Base-by-base conservation (phyloP, 2,888 invertebrate species). In the Meiosimyza decipiens region DNA sequence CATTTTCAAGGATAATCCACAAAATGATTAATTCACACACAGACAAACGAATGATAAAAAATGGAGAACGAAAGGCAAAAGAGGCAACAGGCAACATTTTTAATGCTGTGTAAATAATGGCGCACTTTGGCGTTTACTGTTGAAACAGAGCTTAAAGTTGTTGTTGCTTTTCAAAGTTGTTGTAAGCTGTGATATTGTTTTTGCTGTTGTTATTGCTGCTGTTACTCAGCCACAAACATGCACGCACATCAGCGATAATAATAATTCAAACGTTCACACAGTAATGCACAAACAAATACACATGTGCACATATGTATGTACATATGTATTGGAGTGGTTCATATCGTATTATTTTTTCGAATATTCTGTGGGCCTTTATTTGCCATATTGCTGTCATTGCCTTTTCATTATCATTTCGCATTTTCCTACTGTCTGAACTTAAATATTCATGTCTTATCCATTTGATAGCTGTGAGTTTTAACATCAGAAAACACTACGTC, bases 191-290 rank as follows among this genome's bases (percentile, higher is more conserved):
- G 68, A 33, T 67, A 22, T 22, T 49, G 15, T 33, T n/a, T 33
- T n/a, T 60, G 16, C 18, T 49, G 40, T 55, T 66, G 66, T 70
- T 70, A 52, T 62, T 18, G 6, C 51, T 52, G 62, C 62, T 62
- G 51, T 12, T n/a, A 33, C 16, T 67, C 12, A 18, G 51, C 51
- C 33, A 50, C 59, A 33, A 51, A 57, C 63, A 63, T 22, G 63
- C 54, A 40, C 52, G 12, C 70, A 52, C 62, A 70, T 70, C 62
- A 70, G 52, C 63, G 62, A 33, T 62, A 54, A 62, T 70, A 62
- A 62, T 70, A 70, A 70, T 54, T 70, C 52, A 70, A 62, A 54
- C 54, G 52, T 55, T 70, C 60, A 51, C 40, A 22, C 68, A 60
- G 0, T 33, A 60, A 59, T 62, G 62, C 52, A 60, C 2, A 60